Evolutionary conservation across 2,888 invertebrate genomes (phyloP).

Genomic region (Drosophila kambysellisi): DNA sequence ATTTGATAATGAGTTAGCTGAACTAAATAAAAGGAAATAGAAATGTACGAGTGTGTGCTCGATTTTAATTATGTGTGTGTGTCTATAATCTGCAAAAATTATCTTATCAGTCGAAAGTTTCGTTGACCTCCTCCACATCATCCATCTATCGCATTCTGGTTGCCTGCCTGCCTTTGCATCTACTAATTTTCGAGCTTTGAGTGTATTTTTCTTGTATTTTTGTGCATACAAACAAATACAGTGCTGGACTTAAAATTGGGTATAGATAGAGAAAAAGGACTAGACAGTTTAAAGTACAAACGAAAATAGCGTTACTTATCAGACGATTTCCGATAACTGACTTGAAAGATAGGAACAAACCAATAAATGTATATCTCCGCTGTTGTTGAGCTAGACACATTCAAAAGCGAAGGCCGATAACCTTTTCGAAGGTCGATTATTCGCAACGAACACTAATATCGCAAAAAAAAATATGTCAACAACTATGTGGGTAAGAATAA

Average conservation of each 20-base stretch:
- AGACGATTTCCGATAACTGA: conserved; percentile 6
- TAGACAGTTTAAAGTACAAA: neutral
- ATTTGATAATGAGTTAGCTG: conserved; percentile 13
- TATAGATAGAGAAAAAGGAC: neutral
- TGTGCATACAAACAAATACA: neutral
- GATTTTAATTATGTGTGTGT: conserved; percentile 17
- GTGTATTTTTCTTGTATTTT: neutral
- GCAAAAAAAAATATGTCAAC: neutral
- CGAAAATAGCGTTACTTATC: conserved; percentile 14
- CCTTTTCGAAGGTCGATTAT: conserved; percentile 10
- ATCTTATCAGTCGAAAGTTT: conserved; percentile 63
- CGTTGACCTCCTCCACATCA: conserved; percentile 54
- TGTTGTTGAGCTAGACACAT: neutral
- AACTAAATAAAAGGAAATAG: conserved; percentile 13
- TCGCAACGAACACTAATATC: neutral
- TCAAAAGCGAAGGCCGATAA: conserved; percentile 2
- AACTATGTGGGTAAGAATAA: neutral
- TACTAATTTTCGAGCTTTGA: conserved; percentile 20
- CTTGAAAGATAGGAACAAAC: conserved; percentile 7
- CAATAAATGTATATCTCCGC: neutral
- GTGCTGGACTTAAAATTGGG: neutral
- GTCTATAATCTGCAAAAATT: conserved; percentile 44
- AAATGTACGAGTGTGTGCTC: conserved; percentile 27
- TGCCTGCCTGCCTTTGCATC: conserved; percentile 28
- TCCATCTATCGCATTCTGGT: conserved; percentile 34